These are phyloP conservation scores for Penaeus japonicus DNA, from an alignment of 1,140 invertebrate species.

Conservation along the genomic window DNA sequence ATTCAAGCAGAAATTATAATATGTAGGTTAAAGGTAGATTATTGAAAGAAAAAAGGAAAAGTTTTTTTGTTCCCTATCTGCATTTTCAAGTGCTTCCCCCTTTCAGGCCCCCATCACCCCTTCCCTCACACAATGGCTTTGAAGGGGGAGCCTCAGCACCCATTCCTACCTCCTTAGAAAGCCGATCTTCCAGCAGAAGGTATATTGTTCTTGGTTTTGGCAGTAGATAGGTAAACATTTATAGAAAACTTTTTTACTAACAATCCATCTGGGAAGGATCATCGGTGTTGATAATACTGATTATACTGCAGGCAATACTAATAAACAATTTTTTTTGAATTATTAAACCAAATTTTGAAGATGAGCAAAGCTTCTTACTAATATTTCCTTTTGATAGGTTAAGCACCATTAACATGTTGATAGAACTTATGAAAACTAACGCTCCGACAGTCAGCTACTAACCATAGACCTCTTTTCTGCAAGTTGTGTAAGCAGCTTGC, in stretches of 20 bases:
- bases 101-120: conserved; percentile 42
- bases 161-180: conserved; percentile 36
- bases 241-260: background rate
- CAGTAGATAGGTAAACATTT: background rate
- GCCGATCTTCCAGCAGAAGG: conserved; percentile 47
- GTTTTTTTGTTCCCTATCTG: too few relatives aligned
- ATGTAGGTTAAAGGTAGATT: too few relatives aligned
- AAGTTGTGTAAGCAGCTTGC: conserved; percentile 75
- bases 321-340: too few relatives aligned
- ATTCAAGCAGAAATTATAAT: too few relatives aligned
- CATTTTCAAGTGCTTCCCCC: background rate
- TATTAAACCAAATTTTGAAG: too few relatives aligned
- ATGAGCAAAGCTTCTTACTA: too few relatives aligned
- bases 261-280: too few relatives aligned
- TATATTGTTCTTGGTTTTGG: background rate
- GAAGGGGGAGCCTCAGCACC: conserved; percentile 35
- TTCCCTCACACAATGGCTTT: conserved; percentile 48
- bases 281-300: too few relatives aligned
- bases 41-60: too few relatives aligned
- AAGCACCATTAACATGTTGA: too few relatives aligned
- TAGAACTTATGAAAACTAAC: background rate
- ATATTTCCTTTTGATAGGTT: too few relatives aligned
- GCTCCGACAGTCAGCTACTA: background rate
- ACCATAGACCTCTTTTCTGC: background rate
- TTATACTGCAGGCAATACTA: too few relatives aligned